phyloP scores from a whole-genome alignment of 2,113 vertebrate genomes.

The Promerops cafer region DNA sequence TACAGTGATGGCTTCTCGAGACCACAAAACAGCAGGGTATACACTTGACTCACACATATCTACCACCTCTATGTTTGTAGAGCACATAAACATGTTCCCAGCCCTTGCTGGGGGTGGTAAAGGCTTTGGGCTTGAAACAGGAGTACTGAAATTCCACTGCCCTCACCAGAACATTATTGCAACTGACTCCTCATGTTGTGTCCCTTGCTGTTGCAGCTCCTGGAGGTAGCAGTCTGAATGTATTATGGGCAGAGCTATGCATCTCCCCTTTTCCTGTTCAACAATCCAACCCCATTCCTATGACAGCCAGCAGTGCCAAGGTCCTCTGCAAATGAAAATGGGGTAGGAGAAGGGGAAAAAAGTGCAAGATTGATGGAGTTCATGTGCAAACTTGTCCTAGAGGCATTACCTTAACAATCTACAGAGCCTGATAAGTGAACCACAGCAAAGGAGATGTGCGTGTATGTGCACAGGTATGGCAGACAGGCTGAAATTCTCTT shows the following conservation, averaged over 20 bases:
- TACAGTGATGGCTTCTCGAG: not conserved
- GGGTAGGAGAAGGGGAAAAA: not conserved
- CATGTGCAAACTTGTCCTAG: conserved; percentile 26
- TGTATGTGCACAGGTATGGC: too few relatives aligned
- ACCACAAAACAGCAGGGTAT: not conserved
- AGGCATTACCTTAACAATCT: not conserved
- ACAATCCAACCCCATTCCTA: conserved; percentile 24
- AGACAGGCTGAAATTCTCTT: not conserved
- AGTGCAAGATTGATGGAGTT: conserved; percentile 13
- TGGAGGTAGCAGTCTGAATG: not conserved
- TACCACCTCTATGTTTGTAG: not conserved
- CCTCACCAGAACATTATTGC: accelerated
- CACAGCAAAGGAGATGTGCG: not conserved
- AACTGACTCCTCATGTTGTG: not conserved
- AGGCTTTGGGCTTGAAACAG: not conserved
- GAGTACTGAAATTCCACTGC: not conserved
- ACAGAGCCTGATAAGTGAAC: not conserved
- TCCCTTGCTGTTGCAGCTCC: not conserved
- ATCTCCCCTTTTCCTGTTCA: not conserved
- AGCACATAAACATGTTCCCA: not conserved
- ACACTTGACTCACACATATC: not conserved
- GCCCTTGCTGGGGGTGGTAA: not conserved
- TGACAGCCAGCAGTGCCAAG: conserved; percentile 15
- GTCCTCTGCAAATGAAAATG: conserved; percentile 40
- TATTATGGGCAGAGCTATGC: not conserved